These are phyloP conservation scores for Coptodon bakossiorum DNA, from an alignment of 2,113 vertebrate genomes.

Conservation along the genomic window DNA sequence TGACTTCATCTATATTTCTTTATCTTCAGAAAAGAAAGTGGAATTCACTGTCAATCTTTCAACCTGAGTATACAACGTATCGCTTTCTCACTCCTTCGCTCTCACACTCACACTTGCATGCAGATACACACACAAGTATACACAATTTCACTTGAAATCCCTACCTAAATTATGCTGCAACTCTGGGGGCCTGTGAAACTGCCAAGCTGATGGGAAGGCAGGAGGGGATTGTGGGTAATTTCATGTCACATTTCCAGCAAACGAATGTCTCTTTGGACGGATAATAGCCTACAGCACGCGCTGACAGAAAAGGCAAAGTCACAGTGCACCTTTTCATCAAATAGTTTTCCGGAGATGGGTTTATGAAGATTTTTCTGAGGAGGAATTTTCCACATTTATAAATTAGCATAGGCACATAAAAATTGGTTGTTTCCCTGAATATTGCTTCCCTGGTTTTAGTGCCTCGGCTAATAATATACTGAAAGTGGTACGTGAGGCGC, in stretches of 20 bases:
- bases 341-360: background rate
- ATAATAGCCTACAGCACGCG: slow-evolving; percentile 45
- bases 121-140: background rate
- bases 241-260: slow-evolving; percentile 54
- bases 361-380: background rate
- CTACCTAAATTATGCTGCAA: slow-evolving; percentile 39
- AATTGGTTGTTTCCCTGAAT: background rate
- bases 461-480: background rate
- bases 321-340: background rate
- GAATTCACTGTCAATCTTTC: slow-evolving; percentile 30
- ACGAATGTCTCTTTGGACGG: slow-evolving; percentile 41
- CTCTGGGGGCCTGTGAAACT: slow-evolving; percentile 36
- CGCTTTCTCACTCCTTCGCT: background rate
- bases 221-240: slow-evolving; percentile 62
- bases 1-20: background rate
- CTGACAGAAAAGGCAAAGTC: slow-evolving; percentile 21
- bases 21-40: slow-evolving; percentile 19
- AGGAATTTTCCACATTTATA: background rate
- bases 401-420: slow-evolving; percentile 2
- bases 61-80: slow-evolving; percentile 11
- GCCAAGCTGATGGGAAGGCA: slow-evolving; percentile 51
- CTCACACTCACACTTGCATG: background rate
- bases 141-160: slow-evolving; percentile 32
- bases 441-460: background rate
- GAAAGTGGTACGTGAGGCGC: background rate